Base-by-base conservation (phyloP, 1,140 invertebrate species). In the Nasonia vitripennis region DNA sequence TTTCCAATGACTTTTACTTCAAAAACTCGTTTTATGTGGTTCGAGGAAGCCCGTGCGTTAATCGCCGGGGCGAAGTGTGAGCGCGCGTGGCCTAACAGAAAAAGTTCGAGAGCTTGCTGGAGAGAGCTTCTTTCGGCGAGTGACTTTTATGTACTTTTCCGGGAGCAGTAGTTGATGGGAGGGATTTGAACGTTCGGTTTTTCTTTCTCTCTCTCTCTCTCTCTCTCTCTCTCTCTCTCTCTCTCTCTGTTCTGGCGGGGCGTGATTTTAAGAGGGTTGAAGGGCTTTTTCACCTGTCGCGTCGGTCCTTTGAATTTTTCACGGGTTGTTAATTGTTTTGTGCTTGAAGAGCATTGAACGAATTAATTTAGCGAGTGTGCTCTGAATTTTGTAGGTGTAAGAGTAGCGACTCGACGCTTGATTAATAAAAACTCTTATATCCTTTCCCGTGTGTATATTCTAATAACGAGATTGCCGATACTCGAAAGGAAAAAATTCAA, bases 41-140 rank as follows among this genome's bases (percentile, higher is more conserved):
- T 73, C 27, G 70, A 31, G 17, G 3, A n/a, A 45, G 20, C 11
- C 11, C 14, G 9, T 10, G 37, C 73, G 73, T 75, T 75, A 75
- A 75, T 75, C 73, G 73, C 31, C 37, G 41, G 37, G 31, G 34
- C 20, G 37, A 75, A 75, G 31, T 45, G 12, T 62, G 55, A 17
- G 55, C 55, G 55, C 55, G 55, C 55, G 55, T n/a, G 55, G 55
- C 70, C 27, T 31, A 73, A 73, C 73, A 45, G 62, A 73, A 73
- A 73, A 81, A 81, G 20, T 81, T 81, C 23, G n/a, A 67, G 67
- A n/a, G 67, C 34, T 27, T 71, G 41, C 17, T 62, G 55, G 20
- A 62, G 20, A 62, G 78, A 81, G 17, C 67, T 81, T 71, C 78
- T 71, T 75, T 45, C 17, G 4, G 14, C 37, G 67, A 45, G 67